These are phyloP conservation scores for Ptychodera flava DNA, from an alignment of 35 echinoderm and acorn worm species.

Conservation along the genomic window DNA sequence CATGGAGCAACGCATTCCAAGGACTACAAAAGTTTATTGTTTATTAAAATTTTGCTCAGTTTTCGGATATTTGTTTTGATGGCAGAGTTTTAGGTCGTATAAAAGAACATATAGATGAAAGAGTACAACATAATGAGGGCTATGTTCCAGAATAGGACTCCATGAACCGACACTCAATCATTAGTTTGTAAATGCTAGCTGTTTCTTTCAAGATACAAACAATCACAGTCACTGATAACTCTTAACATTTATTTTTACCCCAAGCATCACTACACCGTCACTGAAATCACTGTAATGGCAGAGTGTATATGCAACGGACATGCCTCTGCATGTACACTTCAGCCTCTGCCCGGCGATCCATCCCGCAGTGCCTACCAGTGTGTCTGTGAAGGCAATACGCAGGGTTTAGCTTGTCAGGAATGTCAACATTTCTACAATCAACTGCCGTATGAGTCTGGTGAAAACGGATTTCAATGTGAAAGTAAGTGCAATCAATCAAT, in stretches of 20 bases:
- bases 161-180: no score
- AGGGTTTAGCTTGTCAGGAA: conserved; percentile 56
- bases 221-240: no score
- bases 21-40: no score
- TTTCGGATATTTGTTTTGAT: no score
- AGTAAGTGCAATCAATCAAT: background rate
- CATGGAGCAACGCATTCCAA: no score
- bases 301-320: conserved; percentile 80
- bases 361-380: conserved; percentile 56
- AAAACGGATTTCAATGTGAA: conserved; percentile 46
- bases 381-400: conserved; percentile 78
- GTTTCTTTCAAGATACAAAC: no score
- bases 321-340: conserved; percentile 52
- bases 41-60: no score
- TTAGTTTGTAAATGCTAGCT: no score
- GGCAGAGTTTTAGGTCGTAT: no score
- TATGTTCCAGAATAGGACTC: no score
- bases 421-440: conserved; percentile 96
- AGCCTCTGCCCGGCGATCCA: conserved; percentile 33
- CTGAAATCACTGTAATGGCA: conserved; percentile 64
- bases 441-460: conserved; percentile 60
- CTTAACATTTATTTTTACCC: background rate
- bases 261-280: conserved; percentile 95
- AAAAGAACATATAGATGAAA: no score
- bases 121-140: no score